Evolutionary conservation across 2,113 vertebrate species (phyloP).

Genomic region (Perca schrenkii): DNA sequence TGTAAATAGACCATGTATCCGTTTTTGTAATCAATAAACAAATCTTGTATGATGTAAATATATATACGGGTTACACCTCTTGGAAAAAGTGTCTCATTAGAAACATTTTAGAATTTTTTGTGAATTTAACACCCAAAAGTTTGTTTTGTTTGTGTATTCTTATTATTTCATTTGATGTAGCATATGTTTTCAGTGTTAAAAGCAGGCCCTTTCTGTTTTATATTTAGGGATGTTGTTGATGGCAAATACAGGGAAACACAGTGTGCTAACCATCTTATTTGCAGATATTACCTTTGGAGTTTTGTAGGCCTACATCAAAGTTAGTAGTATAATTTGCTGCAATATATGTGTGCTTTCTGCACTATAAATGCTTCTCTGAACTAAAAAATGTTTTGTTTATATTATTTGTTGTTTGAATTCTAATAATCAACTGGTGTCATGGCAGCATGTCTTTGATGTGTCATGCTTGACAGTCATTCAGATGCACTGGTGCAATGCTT

Average conservation of each 20-base stretch:
- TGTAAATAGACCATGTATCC: not conserved
- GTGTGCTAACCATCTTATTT: not conserved
- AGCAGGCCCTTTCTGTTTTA: not conserved
- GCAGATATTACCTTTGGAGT: too few species aligned
- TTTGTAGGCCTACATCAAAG: not conserved
- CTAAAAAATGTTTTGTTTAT: not conserved
- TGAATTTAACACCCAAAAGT: not conserved
- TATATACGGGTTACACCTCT: not conserved
- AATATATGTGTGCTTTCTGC: too few species aligned
- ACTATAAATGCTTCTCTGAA: not conserved
- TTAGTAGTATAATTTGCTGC: not conserved
- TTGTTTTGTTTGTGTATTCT: not conserved
- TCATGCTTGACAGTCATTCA: slow-evolving; percentile 36
- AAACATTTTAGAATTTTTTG: not conserved
- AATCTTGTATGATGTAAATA: not conserved
- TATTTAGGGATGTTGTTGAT: too few species aligned
- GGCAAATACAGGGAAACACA: not conserved
- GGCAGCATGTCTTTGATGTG: slow-evolving; percentile 36
- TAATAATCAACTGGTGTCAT: slow-evolving; percentile 14
- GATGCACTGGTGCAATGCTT: slow-evolving; percentile 34
- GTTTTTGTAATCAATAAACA: not conserved
- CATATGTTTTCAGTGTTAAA: not conserved
- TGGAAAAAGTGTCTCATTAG: not conserved
- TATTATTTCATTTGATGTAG: not conserved
- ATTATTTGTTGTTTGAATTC: not conserved